Conservation (phyloP, 1,140 invertebrate species). For the Parasteatoda tepidariorum region DNA sequence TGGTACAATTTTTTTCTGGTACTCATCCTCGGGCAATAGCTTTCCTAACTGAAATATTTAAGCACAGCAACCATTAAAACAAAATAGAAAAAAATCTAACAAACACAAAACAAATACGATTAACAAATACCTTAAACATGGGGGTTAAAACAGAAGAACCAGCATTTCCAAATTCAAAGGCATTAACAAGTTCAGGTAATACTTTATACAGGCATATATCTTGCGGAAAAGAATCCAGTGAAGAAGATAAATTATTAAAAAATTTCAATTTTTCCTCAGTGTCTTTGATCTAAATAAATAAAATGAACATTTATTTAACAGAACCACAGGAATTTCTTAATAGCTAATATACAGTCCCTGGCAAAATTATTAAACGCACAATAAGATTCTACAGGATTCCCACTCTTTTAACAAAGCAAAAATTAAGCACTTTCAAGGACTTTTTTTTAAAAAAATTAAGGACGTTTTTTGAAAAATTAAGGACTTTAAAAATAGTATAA, state of each 20-base stretch:
- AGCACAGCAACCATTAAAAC: no score
- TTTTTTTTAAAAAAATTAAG: no score
- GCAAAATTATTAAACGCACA: no score
- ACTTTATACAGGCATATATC: conserved; percentile 94
- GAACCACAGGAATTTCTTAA: not conserved
- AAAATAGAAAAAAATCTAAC: no score
- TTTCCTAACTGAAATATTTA: conserved; percentile 81
- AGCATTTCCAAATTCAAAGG: conserved; percentile 94
- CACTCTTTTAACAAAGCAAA: no score
- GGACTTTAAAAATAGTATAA: no score
- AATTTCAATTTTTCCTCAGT: conserved; percentile 75
- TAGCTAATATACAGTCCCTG: not conserved
- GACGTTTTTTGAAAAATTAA: no score
- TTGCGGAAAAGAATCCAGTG: conserved; percentile 92
- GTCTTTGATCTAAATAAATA: conserved; percentile 70
- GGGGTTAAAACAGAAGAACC: conserved; percentile 87
- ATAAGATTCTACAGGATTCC: no score
- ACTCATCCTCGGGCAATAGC: conserved; percentile 88
- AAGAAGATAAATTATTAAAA: conserved; percentile 85
- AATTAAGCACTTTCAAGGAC: no score
- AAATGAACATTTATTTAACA: not conserved
- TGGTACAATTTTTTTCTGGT: conserved; percentile 96
- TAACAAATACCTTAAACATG: conserved; percentile 83
- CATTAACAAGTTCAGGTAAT: conserved; percentile 91
- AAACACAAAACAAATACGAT: no score